Base-by-base conservation (phyloP, 2,797 vertebrate genomes). In the Hirundo rustica region DNA sequence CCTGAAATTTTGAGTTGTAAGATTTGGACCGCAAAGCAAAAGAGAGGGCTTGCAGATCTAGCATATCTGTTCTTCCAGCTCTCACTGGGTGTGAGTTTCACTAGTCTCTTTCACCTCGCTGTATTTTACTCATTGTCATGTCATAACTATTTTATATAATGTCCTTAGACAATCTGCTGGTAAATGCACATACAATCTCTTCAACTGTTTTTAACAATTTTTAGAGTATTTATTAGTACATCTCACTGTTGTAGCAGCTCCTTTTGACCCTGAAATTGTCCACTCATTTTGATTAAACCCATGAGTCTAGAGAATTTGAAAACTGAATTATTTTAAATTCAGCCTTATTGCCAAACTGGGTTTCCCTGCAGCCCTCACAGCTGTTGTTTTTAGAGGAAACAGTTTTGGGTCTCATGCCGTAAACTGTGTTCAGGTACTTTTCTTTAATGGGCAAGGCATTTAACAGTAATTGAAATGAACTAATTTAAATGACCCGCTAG, bases 251-350 rank as follows among this genome's bases (percentile, higher is more conserved):
- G 15, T 73, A 82, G 82, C 82, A 88, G 50, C 74, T 89, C 58
- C 47, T 82, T 94, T 95, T 95, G 83, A 82, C 80, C 40, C 71
- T 90, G 64, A 90, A 93, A 87, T 83, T 94, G 85, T 87, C 88
- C 77, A 50, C 65, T 76, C 71, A 67, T 67, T 96, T 86, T 92
- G 91, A 90, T 94, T 87, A 94, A 95, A 72, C 40, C 38, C 8
- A 2, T 18, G 65, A 89, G 74, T 61, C 57, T 85, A 48, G 64
- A 79, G 75, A 96, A 93, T 92, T 32, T 74, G 80, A 80, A 85
- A 87, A 93, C 93, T 93, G 90, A 95, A 85, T 93, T 96, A 66
- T 93, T 89, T 94, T 82, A 87, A 92, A 89, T 91, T 67, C 45
- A 91, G 47, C 71, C 77, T 95, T 95, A 85, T 95, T 94, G 80